phyloP scores from a whole-genome alignment of 2,888 invertebrate genomes.

The Philereme vetulata region DNA sequence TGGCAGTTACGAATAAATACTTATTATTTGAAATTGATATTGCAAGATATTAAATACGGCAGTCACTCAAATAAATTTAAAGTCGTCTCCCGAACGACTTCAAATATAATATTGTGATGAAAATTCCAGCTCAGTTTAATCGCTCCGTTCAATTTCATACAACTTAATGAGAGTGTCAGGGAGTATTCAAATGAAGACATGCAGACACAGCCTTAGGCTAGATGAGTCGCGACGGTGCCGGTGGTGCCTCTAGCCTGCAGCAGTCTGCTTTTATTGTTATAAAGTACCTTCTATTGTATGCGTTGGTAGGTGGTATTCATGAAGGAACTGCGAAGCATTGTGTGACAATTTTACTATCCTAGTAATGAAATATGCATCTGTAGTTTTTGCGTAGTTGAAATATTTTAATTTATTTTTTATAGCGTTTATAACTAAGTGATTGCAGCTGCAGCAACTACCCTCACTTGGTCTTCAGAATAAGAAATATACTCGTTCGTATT shows the following conservation, averaged over 20 bases:
- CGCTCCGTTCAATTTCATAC: constrained; percentile 8
- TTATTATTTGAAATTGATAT: too few species aligned
- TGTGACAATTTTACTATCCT: not conserved
- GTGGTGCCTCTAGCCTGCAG: constrained; percentile 35
- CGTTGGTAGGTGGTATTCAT: not conserved
- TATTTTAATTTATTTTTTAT: too few species aligned
- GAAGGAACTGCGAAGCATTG: not conserved
- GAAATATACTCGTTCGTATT: too few species aligned
- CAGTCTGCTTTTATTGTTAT: constrained; percentile 44
- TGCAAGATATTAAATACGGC: too few species aligned
- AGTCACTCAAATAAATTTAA: too few species aligned
- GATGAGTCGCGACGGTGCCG: constrained; percentile 45
- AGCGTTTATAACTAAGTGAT: too few species aligned
- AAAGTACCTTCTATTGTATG: constrained; percentile 27
- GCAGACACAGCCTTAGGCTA: constrained; percentile 47
- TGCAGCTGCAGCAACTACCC: too few species aligned
- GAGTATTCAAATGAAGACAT: constrained; percentile 52
- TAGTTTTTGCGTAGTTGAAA: too few species aligned
- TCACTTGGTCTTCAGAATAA: too few species aligned
- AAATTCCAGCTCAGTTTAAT: not conserved
- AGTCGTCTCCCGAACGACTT: too few species aligned
- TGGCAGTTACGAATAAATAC: too few species aligned
- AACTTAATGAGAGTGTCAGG: constrained; percentile 41
- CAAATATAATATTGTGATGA: not conserved
- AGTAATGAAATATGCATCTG: not conserved